Evolutionary conservation across 2,113 vertebrate genomes (phyloP).

Genomic region (Actenoides hombroni): DNA sequence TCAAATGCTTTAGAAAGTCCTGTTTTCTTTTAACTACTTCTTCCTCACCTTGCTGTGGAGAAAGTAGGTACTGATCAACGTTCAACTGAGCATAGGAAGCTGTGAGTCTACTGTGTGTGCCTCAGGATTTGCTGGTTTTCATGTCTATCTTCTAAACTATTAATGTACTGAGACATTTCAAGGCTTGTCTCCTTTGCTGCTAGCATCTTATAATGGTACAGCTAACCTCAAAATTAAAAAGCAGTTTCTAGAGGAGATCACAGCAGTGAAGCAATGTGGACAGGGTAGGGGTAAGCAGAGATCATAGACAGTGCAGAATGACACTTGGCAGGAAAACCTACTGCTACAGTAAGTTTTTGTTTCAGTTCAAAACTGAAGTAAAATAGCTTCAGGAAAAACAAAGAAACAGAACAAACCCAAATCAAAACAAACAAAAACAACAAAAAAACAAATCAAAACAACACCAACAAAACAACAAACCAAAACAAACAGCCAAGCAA

Average conservation of each 20-base stretch:
- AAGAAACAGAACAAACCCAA: background rate
- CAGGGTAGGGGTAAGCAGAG: background rate
- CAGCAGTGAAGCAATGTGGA: background rate
- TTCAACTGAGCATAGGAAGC: fast-evolving
- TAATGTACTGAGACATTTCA: background rate
- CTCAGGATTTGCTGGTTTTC: background rate
- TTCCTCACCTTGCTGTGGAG: background rate
- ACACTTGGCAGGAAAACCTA: background rate
- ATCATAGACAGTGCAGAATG: background rate
- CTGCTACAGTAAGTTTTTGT: background rate
- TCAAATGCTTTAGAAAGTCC: background rate
- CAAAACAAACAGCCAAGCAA: too few species aligned
- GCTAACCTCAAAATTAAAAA: background rate
- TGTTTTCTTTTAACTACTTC: background rate
- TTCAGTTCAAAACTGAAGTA: background rate
- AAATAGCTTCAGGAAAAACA: background rate
- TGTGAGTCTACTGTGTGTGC: background rate
- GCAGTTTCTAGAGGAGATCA: background rate
- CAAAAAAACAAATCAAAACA: too few species aligned
- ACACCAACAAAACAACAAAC: background rate
- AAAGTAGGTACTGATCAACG: background rate
- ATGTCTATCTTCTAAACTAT: background rate
- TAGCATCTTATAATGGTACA: background rate
- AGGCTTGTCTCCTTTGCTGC: background rate
- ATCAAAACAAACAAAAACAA: too few species aligned